Base-by-base conservation (phyloP, 2,888 invertebrate genomes). In the Dryobotodes eremita region DNA sequence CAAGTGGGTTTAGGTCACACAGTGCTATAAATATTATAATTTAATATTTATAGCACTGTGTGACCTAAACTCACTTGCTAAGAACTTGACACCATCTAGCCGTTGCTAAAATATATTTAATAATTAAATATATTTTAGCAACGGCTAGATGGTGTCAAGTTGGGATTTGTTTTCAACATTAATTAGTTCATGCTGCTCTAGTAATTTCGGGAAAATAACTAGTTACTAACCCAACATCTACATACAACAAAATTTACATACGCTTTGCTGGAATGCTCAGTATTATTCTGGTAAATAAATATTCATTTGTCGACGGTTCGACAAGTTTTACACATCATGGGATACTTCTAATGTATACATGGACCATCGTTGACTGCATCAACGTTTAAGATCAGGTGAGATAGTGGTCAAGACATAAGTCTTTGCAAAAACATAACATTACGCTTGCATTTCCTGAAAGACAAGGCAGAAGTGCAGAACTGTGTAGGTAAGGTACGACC, bases 191-290 rank as follows among this genome's bases (percentile, higher is more conserved):
- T 82, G 42, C 57, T 55, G 48, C 66, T 82, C 17, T 23, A 66
- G 46, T 48, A 66, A 66, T 48, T 75, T 82, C 13, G 11, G 82
- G 53, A 11, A 82, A 66, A 82, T 61, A 59, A 80, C 66, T 48
- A 55, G 53, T 74, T 82, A 26, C 23, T 6, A 46, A 31, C 26
- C 7, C n/a, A 48, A 66, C n/a, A 46, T 46, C 36, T 71, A 80
- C 42, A 61, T 23, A 23, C 7, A 26, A 80, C n/a, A 36, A 55
- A 10, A 26, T 71, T 42, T 55, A 50, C 26, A 23, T 59, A 50
- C 15, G 59, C 17, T 81, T 73, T 36, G 36, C 48, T 73, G 36
- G 59, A 36, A 26, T n/a, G n/a, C 36, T 48, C 50, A 48, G 55
- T 64, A 31, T 64, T 72, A 74, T 53, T 53, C 36, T 23, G 17